phyloP scores from a whole-genome alignment of 1,140 invertebrate species.

The Calephelis nemesis region DNA sequence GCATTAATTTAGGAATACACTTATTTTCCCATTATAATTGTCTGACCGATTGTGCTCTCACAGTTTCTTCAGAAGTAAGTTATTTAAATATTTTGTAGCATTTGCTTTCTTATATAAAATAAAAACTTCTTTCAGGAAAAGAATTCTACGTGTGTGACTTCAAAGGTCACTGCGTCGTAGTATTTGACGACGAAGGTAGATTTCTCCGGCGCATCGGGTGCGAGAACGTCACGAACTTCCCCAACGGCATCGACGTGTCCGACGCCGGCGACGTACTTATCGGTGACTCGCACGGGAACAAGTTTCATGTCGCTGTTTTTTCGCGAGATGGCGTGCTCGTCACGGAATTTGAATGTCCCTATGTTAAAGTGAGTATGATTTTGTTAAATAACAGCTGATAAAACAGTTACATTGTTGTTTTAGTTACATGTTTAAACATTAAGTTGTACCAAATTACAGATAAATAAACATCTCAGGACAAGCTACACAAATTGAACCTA shows the following conservation, averaged over 20 bases:
- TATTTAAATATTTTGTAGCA: too few species aligned
- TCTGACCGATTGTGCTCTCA: too few species aligned
- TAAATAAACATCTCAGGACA: too few species aligned
- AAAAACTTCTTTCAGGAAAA: conserved; percentile 83
- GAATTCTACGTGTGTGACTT: conserved; percentile 99
- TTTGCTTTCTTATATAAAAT: background rate
- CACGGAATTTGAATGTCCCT: conserved; percentile 97
- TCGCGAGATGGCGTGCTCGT: conserved; percentile 91
- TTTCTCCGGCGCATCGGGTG: conserved; percentile 96
- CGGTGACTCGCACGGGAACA: conserved; percentile 98
- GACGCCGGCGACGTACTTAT: conserved; percentile 97
- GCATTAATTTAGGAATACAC: too few species aligned
- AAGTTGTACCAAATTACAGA: too few species aligned
- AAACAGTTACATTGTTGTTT: too few species aligned
- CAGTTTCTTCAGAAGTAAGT: too few species aligned
- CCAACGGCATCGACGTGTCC: conserved; percentile 98
- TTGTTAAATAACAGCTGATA: too few species aligned
- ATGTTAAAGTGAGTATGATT: conserved; percentile 88
- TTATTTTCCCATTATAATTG: too few species aligned
- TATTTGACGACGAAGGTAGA: conserved; percentile 94
- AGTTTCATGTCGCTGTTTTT: conserved; percentile 97
- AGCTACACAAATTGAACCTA: too few species aligned
- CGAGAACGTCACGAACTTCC: conserved; percentile 97
- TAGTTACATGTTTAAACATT: background rate
- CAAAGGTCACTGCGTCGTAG: conserved; percentile 97